Percentiles rank a stretch among this genome's conserved stretches.
These are phyloP conservation scores for Steinernema feltiae DNA, from an alignment of 1,140 invertebrate species.

Conservation along the genomic window DNA sequence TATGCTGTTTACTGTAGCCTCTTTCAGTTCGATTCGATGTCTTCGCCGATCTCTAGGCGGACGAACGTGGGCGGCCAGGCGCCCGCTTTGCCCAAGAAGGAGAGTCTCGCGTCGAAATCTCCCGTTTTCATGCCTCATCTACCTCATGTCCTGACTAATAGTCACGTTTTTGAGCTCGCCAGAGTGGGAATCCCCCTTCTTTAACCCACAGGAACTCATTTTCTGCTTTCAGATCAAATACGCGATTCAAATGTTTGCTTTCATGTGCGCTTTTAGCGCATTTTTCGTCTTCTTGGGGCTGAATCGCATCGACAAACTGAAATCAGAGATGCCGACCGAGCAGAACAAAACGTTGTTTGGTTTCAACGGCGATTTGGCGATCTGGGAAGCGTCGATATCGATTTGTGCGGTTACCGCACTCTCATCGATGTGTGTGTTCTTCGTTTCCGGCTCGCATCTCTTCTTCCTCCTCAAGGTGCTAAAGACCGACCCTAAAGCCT, in stretches of 20 bases:
- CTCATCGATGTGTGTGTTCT: not conserved
- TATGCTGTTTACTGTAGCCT: not conserved
- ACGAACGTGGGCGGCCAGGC: not conserved
- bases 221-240: not conserved
- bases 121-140: not conserved
- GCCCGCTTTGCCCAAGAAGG: not conserved
- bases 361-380: not conserved
- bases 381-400: constrained; percentile 1
- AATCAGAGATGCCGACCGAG: not conserved
- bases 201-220: not conserved
- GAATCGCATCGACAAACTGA: not conserved
- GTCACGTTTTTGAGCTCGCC: not conserved
- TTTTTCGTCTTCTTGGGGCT: not conserved
- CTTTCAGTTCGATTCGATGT: constrained; percentile 5
- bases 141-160: not conserved
- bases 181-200: not conserved
- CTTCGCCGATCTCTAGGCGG: constrained; percentile 6
- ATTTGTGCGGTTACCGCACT: not conserved
- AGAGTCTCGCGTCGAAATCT: not conserved
- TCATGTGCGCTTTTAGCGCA: constrained; percentile 6
- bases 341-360: not conserved
- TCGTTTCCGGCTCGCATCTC: constrained; percentile 2
- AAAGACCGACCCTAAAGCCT: constrained; percentile 5
- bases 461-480: constrained; percentile 1
- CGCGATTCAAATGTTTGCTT: not conserved